Base-by-base conservation (phyloP, 2,113 vertebrate species). In the Motacilla tschutschensis region DNA sequence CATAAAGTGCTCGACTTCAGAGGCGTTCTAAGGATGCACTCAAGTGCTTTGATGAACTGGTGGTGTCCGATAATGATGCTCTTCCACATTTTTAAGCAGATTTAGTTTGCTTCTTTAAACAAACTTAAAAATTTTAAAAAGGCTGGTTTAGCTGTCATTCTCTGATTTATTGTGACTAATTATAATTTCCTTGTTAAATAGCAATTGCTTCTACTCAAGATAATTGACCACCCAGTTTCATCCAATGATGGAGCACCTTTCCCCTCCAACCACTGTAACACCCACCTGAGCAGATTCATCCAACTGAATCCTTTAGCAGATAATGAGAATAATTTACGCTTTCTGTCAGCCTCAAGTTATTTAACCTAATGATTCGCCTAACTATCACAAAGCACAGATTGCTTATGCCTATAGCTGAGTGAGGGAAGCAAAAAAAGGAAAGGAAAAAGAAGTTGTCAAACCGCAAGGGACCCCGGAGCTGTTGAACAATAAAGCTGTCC, bases 111-210 rank as follows among this genome's bases (percentile, higher is more conserved):
- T 91, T 89, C 74, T 66, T 91, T 69, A 91, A 94, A 77, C 70
- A 85, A 94, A 46, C 20, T 92, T 74, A 1, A 66, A 64, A 77
- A 33, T 10, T 14, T 10, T 11, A 10, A 15, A 25, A 50, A 53
- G 51, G 29, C 63, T 93, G 88, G 22, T 54, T 94, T 92, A 92
- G 77, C 69, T 90, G 58, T 51, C 48, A 55, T 83, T 75, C 83
- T 66, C 74, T 18, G 8, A 40, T 90, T 94, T 92, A 90, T 85
- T 94, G 70, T 96, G 93, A 96, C 70, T 87, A 92, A 95, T 94
- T 93, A 70, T 89, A 59, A 91, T 93, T 94, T 87, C 64, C 85
- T 88, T 91, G 78, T 95, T 93, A 96, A 96, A 87, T 86, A 93
- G 88, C 84, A 88, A 75, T 91, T 84, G 79, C 84, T 91, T 86